A percentile compares a stretch with the other conserved stretches of the same genome.
These are phyloP conservation scores for Ormia ochracea DNA, from an alignment of 2,888 invertebrate species.

Conservation along the genomic window DNA sequence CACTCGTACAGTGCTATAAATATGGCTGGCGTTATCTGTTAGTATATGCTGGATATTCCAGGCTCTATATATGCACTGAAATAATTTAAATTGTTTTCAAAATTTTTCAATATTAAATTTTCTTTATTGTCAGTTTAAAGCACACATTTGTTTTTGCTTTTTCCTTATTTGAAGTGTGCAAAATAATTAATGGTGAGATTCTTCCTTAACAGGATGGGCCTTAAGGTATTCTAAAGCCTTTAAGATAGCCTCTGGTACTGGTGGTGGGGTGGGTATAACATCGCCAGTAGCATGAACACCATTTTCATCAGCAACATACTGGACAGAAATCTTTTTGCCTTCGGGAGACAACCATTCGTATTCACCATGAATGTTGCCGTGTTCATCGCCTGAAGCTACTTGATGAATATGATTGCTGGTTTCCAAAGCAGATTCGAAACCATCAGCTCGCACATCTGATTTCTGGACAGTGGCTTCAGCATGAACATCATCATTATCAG, in stretches of 20 bases:
- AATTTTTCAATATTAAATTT: background rate
- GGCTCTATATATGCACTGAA: too few species aligned
- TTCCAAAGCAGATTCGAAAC: conserved; percentile 67
- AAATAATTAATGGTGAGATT: conserved; percentile 18
- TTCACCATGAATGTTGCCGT: conserved; percentile 70
- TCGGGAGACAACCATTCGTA: conserved; percentile 70
- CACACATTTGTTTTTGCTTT: background rate
- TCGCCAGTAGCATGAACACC: conserved; percentile 68
- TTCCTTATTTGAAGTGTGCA: too few species aligned
- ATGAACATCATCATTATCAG: conserved; percentile 54
- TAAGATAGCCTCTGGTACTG: conserved; percentile 65
- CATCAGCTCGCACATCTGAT: conserved; percentile 69
- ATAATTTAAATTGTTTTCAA: background rate
- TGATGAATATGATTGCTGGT: conserved; percentile 68
- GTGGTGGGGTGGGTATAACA: conserved; percentile 64
- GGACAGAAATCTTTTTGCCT: conserved; percentile 68
- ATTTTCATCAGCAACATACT: conserved; percentile 71
- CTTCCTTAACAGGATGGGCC: conserved; percentile 72
- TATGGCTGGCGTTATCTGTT: too few species aligned
- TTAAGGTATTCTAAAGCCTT: conserved; percentile 77
- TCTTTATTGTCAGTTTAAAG: conserved; percentile 19
- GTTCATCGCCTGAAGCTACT: conserved; percentile 67
- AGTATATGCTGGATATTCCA: too few species aligned
- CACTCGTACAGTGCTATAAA: too few species aligned
- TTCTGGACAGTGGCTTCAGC: conserved; percentile 49